Evolutionary conservation across 2,113 vertebrate genomes (phyloP).

Genomic region (Tichodroma muraria): DNA sequence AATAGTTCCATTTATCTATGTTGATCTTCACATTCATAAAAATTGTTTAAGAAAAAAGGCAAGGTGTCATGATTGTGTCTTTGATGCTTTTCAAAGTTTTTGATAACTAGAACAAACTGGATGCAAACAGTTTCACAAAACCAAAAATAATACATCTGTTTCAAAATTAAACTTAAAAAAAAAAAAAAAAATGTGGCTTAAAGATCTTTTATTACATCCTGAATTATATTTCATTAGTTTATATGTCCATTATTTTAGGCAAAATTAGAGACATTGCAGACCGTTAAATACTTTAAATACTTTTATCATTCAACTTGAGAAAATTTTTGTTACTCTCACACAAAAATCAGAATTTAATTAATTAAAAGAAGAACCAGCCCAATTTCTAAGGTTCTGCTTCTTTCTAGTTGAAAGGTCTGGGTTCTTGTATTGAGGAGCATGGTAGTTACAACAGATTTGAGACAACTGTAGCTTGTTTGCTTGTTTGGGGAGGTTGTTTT

Average conservation of each 20-base stretch:
- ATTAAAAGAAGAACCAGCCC: rapidly evolving
- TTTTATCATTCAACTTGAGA: background rate
- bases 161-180: background rate
- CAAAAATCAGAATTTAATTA: background rate
- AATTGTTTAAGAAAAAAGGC: background rate
- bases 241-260: background rate
- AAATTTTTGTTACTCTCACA: background rate
- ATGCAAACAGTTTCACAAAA: background rate
- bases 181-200: background rate
- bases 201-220: background rate
- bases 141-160: background rate
- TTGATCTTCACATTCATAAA: background rate
- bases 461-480: background rate
- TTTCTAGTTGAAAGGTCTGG: background rate
- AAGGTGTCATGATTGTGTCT: background rate
- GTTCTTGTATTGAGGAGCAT: background rate
- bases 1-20: background rate
- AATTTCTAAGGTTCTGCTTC: background rate
- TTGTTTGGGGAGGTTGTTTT: background rate
- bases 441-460: background rate
- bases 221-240: background rate
- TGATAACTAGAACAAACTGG: background rate
- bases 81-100: background rate
- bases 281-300: background rate
- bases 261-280: background rate